Base-by-base conservation (phyloP, 2,888 invertebrate genomes). In the Amphipyra tragopoginis region DNA sequence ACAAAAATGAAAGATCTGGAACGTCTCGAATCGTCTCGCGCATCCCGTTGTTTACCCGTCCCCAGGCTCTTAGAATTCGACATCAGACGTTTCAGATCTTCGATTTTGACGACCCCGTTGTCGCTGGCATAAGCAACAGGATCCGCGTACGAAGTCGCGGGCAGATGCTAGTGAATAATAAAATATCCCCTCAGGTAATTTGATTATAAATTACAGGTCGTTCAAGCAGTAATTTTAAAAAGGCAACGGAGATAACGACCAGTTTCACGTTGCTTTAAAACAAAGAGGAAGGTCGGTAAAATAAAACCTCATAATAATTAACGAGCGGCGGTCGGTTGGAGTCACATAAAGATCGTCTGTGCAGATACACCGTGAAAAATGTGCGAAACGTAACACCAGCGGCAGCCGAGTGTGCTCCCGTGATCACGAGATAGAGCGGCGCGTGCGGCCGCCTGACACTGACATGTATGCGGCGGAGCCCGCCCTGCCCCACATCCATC, bases 281-380 rank as follows among this genome's bases (percentile, higher is more conserved):
- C n/a, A 21, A 43, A 43, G 26, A 21, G 43, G 11, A 42, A 11
- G n/a, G 9, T 10, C 14, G 15, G n/a, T 53, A 13, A 44, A 21
- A 53, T 36, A 44, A 36, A 53, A 21, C 1, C 13, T 52, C 13
- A n/a, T 42, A 51, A 42, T 15, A 43, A 52, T 52, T 29, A 33
- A 42, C 42, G 33, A 33, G 42, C 14, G 15, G 11, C 26, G 26
- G n/a, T 11, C 29, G 4, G 10, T 3, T 5, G 51, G 42, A 8
- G 38, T 21, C 21, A 38, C 42, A 42, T 15, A 10, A 42, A 42
- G 42, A 42, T 15, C 3, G 42, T 15, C 15, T 9, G n/a, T 2
- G 15, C 42, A 14, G 42, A 42, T 15, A 15, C 1, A 14, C 13
- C 2, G 40, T 40, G 40, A 40, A 14, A 40, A 40, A 40, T 40